These are phyloP conservation scores for Lycocerus yunnanus DNA, from an alignment of 2,888 invertebrate species.

Conservation along the genomic window DNA sequence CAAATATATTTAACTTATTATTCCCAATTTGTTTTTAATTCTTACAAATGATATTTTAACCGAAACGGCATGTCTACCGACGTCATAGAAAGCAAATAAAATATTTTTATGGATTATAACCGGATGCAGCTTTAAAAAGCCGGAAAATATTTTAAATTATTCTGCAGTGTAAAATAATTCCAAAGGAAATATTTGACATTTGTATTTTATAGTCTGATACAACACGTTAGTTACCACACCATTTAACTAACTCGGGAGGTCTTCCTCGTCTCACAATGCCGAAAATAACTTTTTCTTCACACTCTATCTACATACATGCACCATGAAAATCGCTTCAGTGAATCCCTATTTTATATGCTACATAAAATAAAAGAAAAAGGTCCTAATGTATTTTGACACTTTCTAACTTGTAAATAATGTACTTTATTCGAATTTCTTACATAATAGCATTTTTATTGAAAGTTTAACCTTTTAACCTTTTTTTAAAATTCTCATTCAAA, in stretches of 20 bases:
- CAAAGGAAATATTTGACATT: slow-evolving; percentile 21
- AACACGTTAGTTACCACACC: slow-evolving; percentile 33
- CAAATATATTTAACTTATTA: slow-evolving; percentile 21
- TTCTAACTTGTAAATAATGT: slow-evolving; percentile 39
- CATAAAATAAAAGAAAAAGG: slow-evolving; percentile 37
- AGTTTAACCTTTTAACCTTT: slow-evolving; percentile 12
- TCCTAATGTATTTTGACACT: slow-evolving; percentile 42
- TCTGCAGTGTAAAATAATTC: slow-evolving; percentile 25
- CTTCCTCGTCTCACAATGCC: slow-evolving; percentile 21
- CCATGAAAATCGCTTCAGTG: slow-evolving; percentile 26
- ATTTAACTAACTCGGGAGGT: slow-evolving; percentile 33
- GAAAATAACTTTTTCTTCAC: slow-evolving; percentile 16
- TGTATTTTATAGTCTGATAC: slow-evolving; percentile 27
- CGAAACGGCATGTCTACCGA: not conserved
- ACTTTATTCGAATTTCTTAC: slow-evolving; percentile 34
- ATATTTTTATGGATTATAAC: slow-evolving; percentile 1
- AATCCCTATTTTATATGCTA: slow-evolving; percentile 36
- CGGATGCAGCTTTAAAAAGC: slow-evolving; percentile 4
- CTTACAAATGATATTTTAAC: not conserved
- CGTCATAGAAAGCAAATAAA: not conserved
- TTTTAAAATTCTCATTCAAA: not conserved
- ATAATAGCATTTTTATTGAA: slow-evolving; percentile 21
- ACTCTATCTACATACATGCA: slow-evolving; percentile 21
- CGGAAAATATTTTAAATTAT: slow-evolving; percentile 21
- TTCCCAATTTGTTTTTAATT: slow-evolving; percentile 6